Evolutionary conservation across 2,113 vertebrate species (phyloP), one percentile per base, ranked within the genome.

Genomic region (Oriolus oriolus): DNA sequence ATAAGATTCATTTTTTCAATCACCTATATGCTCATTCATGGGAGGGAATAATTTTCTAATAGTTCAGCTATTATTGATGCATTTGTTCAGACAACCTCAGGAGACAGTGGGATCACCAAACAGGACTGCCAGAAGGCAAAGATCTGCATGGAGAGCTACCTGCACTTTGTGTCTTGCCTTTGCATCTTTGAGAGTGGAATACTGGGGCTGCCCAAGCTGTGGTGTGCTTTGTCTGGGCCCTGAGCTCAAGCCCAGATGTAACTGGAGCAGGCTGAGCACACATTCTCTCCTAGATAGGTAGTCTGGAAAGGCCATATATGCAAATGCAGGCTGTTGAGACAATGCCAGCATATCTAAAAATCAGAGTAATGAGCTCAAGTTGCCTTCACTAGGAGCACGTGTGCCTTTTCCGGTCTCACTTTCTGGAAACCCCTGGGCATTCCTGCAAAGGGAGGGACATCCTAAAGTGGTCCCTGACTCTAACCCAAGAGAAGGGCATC

Each of bases 291-390:
- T 21, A 52, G 71, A 74, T 57, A 90, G 80, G 87, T 7, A n/a
- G 60, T 64, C 85, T 94, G 92, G 79, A 86, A 96, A 93, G 66
- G 65, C 79, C 73, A 68, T 59, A 75, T 93, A 88, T 60, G 60
- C 30, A 47, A 95, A 91, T 92, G 60, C 27, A 41, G 76, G 47
- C 85, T 70, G 41, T 26, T 94, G 95, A 97, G 85, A 92, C 95
- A 90, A 88, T 78, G 87, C 89, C 69, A 57, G 75, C 50, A 1
- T 95, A 95, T 84, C 96, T 86, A 31, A 56, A 26, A 86, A 92
- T 90, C 95, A 80, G 71, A 59, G 37, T 89, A 94, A 97, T 39
- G 93, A 96, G 82, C 77, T 90, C 88, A 94, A 90, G 87, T 68
- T 96, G 79, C 91, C 6, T 1, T 90, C 97, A 92, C 87, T 21